A percentile compares a stretch with the other conserved stretches of the same genome.
Evolutionary conservation across 2,797 vertebrate species (phyloP).

Genomic region (Macropus fuliginosus): DNA sequence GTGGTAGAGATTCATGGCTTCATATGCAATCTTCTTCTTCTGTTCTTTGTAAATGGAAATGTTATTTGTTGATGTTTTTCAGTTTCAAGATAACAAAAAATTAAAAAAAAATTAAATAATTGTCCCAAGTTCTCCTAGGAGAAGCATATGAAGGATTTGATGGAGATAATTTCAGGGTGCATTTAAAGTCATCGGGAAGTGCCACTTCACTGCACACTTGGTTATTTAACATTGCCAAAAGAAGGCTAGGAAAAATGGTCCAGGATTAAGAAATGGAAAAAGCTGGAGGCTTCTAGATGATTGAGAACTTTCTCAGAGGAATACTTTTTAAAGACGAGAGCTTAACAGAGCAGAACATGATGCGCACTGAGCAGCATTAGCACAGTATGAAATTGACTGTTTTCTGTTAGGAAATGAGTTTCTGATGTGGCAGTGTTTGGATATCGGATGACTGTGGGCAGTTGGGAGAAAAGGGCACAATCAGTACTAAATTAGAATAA

Average conservation of each 20-base stretch:
- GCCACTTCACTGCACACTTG: neutral
- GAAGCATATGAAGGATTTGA: neutral
- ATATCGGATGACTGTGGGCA: neutral
- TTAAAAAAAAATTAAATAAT: neutral
- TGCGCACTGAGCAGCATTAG: neutral
- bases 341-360: neutral
- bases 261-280: neutral
- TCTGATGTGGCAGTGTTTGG: neutral
- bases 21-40: neutral
- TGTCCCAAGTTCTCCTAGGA: neutral
- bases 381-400: neutral
- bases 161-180: neutral
- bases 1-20: neutral
- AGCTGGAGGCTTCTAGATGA: neutral
- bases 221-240: neutral
- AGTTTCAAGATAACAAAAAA: neutral
- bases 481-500: neutral
- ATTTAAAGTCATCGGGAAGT: neutral
- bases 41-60: neutral
- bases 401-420: neutral
- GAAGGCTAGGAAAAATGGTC: neutral
- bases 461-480: neutral
- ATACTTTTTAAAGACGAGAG: neutral
- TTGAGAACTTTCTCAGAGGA: neutral
- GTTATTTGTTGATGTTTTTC: neutral